phyloP scores from a whole-genome alignment of 2,888 invertebrate species.

The Troides aeacus region DNA sequence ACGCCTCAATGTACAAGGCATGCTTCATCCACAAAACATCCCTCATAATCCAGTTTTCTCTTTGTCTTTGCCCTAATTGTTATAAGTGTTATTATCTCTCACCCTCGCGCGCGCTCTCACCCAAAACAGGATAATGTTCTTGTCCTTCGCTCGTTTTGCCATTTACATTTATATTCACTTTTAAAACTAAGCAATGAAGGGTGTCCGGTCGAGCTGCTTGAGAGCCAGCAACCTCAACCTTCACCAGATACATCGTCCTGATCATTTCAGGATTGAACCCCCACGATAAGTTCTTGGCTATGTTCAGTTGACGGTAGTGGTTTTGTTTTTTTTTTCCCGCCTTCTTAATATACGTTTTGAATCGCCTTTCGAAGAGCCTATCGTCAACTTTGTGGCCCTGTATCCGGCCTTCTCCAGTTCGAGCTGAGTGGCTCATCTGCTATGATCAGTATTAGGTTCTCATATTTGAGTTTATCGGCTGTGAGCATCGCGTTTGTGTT shows the following conservation, averaged over 20 bases:
- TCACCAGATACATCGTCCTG: background rate
- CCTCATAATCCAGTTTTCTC: background rate
- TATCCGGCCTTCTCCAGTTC: background rate
- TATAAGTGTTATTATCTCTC: background rate
- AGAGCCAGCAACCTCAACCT: background rate
- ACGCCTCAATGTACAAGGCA: background rate
- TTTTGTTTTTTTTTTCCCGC: background rate
- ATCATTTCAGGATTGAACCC: background rate
- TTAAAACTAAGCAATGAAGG: background rate
- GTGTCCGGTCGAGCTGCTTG: background rate
- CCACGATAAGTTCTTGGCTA: background rate
- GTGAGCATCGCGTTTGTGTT: conserved; percentile 37
- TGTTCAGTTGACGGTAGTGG: background rate
- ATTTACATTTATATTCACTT: background rate
- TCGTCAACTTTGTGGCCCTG: background rate
- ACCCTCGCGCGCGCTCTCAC: background rate
- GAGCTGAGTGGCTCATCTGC: background rate
- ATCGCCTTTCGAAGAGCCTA: background rate
- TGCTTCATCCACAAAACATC: background rate
- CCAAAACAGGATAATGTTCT: background rate
- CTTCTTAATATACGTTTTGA: background rate
- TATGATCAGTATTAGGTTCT: background rate
- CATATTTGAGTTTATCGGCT: background rate
- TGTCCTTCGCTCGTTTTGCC: background rate
- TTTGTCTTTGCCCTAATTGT: background rate